These are phyloP conservation scores for Calyptommatus sinebrachiatus DNA, from an alignment of 2,113 vertebrate genomes.

Conservation along the genomic window DNA sequence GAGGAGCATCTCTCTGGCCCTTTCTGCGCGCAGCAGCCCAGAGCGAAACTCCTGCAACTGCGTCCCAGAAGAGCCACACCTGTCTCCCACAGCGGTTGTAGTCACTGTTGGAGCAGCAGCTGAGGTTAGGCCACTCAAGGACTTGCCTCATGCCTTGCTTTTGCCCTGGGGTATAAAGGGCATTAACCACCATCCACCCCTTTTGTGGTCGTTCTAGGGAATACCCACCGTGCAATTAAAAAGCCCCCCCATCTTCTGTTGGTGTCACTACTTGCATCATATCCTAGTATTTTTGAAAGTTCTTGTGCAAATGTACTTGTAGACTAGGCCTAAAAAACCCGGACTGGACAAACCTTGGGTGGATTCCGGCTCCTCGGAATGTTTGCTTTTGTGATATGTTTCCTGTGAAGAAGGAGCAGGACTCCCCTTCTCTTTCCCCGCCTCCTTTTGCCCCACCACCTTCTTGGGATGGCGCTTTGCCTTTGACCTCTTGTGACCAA, in stretches of 20 bases:
- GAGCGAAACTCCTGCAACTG: conserved; percentile 48
- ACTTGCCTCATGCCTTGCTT: conserved; percentile 37
- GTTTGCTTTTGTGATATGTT: conserved; percentile 68
- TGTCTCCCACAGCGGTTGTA: conserved; percentile 28
- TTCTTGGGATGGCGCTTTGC: conserved; percentile 53
- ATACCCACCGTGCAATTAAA: conserved; percentile 59
- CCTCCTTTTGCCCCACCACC: conserved; percentile 48
- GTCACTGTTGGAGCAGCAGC: conserved; percentile 37
- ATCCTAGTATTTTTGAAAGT: conserved; percentile 72
- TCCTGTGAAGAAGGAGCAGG: conserved; percentile 51
- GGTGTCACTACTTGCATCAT: conserved; percentile 71
- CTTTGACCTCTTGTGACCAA: conserved; percentile 69
- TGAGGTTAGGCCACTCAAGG: conserved; percentile 46
- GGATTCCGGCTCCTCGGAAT: conserved; percentile 65
- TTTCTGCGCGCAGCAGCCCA: conserved; percentile 39
- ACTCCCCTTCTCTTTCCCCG: conserved; percentile 16
- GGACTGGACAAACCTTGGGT: conserved; percentile 69
- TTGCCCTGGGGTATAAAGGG: conserved; percentile 59
- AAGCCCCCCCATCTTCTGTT: conserved; percentile 57
- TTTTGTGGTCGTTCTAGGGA: conserved; percentile 63
- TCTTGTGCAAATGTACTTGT: conserved; percentile 70
- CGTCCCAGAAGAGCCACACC: conserved; percentile 38
- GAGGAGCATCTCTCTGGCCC: conserved; percentile 60
- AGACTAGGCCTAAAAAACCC: conserved; percentile 65
- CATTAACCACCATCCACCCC: conserved; percentile 60